These are phyloP conservation scores for Oostethus manadensis DNA, from an alignment of 2,113 vertebrate genomes.

Conservation along the genomic window DNA sequence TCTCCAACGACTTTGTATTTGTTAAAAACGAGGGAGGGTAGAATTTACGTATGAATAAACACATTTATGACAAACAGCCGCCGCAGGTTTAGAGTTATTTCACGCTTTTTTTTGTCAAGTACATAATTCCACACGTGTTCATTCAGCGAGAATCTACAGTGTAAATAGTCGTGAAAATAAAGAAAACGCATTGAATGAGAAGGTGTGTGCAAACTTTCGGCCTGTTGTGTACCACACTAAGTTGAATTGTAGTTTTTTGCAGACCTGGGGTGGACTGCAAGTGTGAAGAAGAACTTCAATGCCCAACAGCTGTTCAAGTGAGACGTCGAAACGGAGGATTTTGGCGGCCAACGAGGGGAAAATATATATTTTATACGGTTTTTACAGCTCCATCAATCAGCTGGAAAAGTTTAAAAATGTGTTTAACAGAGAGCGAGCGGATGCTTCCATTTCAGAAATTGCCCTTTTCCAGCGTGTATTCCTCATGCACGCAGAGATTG, in stretches of 20 bases:
- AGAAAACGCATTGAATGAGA: too few relatives aligned
- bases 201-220: too few relatives aligned
- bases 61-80: too few relatives aligned
- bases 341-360: conserved; percentile 6
- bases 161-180: too few relatives aligned
- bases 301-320: conserved; percentile 36
- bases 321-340: conserved; percentile 16
- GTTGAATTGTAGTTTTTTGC: neutral
- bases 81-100: too few relatives aligned
- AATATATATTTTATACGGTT: neutral
- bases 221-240: too few relatives aligned
- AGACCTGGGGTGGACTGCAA: neutral
- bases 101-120: too few relatives aligned
- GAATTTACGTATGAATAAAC: too few relatives aligned
- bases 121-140: too few relatives aligned
- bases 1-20: too few relatives aligned
- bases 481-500: conserved; percentile 17
- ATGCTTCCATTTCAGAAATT: conserved; percentile 58
- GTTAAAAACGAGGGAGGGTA: too few relatives aligned
- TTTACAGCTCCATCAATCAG: conserved; percentile 8
- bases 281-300: conserved; percentile 17
- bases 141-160: too few relatives aligned
- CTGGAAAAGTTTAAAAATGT: conserved; percentile 26
- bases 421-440: conserved; percentile 12
- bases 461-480: conserved; percentile 25